phyloP scores from a whole-genome alignment of 1,140 invertebrate species.

The Drosophila pallidifrons region DNA sequence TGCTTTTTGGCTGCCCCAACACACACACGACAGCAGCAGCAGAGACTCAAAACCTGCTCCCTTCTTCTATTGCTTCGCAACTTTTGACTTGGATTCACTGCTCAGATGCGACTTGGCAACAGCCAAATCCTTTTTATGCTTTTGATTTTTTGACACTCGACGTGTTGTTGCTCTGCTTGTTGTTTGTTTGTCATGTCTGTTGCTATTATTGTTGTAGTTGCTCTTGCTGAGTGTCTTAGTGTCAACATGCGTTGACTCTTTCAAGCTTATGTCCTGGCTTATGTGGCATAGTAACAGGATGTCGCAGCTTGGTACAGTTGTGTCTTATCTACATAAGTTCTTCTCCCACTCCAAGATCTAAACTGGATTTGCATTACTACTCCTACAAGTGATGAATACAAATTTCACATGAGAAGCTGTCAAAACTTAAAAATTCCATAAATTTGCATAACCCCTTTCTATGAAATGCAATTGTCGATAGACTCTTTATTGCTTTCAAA shows the following conservation, averaged over 20 bases:
- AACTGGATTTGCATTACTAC: slow-evolving; percentile 63
- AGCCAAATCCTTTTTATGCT: slow-evolving; percentile 83
- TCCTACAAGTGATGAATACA: slow-evolving; percentile 24
- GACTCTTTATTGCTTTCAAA: background rate
- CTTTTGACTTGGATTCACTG: slow-evolving; percentile 21
- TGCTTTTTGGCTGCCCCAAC: slow-evolving; percentile 57
- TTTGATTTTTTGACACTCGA: slow-evolving; percentile 82
- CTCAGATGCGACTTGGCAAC: slow-evolving; percentile 69
- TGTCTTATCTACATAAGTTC: slow-evolving; percentile 38
- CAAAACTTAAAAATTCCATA: slow-evolving; percentile 27
- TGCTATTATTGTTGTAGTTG: slow-evolving; percentile 35
- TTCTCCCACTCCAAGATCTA: background rate
- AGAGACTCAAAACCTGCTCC: too few relatives aligned
- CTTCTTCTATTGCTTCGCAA: slow-evolving; percentile 1
- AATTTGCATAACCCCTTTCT: slow-evolving; percentile 42
- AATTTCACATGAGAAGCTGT: slow-evolving; percentile 21
- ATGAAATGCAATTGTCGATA: background rate
- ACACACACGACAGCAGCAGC: background rate
- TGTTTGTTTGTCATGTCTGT: slow-evolving; percentile 43
- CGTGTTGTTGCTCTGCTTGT: slow-evolving; percentile 50
- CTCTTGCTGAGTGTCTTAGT: slow-evolving; percentile 69
- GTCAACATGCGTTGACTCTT: slow-evolving; percentile 80
- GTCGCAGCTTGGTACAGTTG: slow-evolving; percentile 68
- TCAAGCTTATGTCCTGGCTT: slow-evolving; percentile 57
- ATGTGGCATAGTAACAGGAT: slow-evolving; percentile 43